phyloP scores from a whole-genome alignment of 2,113 vertebrate genomes.

The Sander vitreus region DNA sequence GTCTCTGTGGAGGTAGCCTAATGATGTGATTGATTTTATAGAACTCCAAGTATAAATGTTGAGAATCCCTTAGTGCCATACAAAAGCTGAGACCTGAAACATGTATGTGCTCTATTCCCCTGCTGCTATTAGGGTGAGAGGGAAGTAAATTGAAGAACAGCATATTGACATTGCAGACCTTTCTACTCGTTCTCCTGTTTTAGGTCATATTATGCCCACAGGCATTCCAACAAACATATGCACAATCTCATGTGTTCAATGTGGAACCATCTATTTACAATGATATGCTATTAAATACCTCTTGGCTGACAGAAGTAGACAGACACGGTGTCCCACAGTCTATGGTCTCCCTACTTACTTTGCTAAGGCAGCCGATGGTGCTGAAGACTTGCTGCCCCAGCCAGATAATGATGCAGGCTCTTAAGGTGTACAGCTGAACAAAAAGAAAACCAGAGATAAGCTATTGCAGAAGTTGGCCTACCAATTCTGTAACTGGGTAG shows the following conservation, averaged over 20 bases:
- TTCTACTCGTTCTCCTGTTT: constrained; percentile 24
- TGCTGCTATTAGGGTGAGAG: constrained; percentile 32
- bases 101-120: background rate
- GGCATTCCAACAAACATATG: constrained; percentile 16
- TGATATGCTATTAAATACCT: constrained; percentile 16
- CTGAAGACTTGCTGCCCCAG: background rate
- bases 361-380: background rate
- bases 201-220: constrained; percentile 29
- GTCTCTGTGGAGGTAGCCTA: constrained; percentile 12
- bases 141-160: constrained; percentile 24
- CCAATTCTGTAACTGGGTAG: background rate
- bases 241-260: background rate
- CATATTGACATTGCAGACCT: constrained; percentile 7
- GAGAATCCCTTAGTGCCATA: background rate
- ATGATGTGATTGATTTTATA: constrained; percentile 23
- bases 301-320: constrained; percentile 16
- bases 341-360: background rate
- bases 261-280: constrained; percentile 27
- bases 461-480: constrained; percentile 1
- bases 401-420: constrained; percentile 13
- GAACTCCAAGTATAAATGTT: constrained; percentile 7
- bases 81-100: constrained; percentile 1
- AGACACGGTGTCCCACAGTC: background rate
- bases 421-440: background rate
- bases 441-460: background rate